Conservation (phyloP, 2,113 vertebrate genomes). For the Strigops habroptila region DNA sequence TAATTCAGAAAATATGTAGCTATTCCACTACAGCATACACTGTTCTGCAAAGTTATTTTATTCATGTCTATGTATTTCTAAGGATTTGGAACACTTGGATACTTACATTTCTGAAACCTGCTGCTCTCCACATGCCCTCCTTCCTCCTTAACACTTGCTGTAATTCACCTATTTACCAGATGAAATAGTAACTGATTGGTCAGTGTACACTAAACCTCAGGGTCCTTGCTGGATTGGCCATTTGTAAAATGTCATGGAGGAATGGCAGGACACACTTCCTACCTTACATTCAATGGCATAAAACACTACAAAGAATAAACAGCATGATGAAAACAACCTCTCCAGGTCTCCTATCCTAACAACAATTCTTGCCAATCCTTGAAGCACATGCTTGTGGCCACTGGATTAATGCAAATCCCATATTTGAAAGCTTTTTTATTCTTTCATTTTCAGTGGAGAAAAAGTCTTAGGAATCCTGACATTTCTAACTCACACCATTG, state of each 20-base stretch:
- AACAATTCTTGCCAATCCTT: background rate
- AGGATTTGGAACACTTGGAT: background rate
- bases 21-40: background rate
- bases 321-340: background rate
- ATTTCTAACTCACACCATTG: background rate
- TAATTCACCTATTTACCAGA: background rate
- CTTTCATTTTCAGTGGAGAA: background rate
- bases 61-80: background rate
- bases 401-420: background rate
- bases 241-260: background rate
- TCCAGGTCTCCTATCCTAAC: background rate
- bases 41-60: background rate
- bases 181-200: background rate
- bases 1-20: conserved; percentile 8
- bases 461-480: background rate
- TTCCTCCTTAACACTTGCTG: background rate
- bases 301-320: background rate
- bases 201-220: background rate
- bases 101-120: background rate
- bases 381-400: background rate
- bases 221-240: background rate
- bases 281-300: background rate
- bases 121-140: background rate
- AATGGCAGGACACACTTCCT: background rate
- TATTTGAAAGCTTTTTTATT: background rate